Evolutionary conservation across 2,888 invertebrate genomes (phyloP), one percentile per base, ranked within the genome.

Genomic region (Yponomeuta malinellus): DNA sequence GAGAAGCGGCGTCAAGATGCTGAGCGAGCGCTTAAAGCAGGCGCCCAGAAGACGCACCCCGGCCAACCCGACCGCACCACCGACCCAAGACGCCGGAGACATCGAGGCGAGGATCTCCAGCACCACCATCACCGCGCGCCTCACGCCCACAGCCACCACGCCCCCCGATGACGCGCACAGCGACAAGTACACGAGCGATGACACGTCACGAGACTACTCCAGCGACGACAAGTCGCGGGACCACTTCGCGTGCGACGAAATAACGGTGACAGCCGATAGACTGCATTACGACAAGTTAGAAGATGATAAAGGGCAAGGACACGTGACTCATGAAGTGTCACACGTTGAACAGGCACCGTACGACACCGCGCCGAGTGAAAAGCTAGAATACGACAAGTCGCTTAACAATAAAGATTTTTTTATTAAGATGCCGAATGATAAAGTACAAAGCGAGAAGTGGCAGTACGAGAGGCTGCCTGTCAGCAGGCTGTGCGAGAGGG

Each of bases 61-160:
- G 77, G 79, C 12, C 52, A 15, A n/a, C 31, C 10, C 89, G 76
- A 79, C 5, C 15, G 52, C 15, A 15, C 12, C 52, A 15, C 52
- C 83, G 5, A 84, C 88, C 74, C 87, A 87, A 73, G 90, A 89
- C 74, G 82, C 85, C 10, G 90, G 87, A 73, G 93, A 93, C 72
- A 86, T 93, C 73, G 93, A 93, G 75, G 91, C 87, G 81, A 86
- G 89, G 72, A 93, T 93, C 78, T 90, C 93, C n/a, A 92, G 92
- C 73, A 92, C 91, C 2, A 93, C 93, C 79, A 93, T 93, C 72
- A 91, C 90, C 10, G 52, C 52, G 1, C 52, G 52, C 15, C 52
- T 59, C 52, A 59, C 52, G 15, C 15, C 52, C 52, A 15, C 43
- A 8, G 8, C 52, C 15, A 12, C 52, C 15, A 5, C 52, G 52